Conservation (phyloP, 2,113 vertebrate species). For the Chlamydotis undulata region DNA sequence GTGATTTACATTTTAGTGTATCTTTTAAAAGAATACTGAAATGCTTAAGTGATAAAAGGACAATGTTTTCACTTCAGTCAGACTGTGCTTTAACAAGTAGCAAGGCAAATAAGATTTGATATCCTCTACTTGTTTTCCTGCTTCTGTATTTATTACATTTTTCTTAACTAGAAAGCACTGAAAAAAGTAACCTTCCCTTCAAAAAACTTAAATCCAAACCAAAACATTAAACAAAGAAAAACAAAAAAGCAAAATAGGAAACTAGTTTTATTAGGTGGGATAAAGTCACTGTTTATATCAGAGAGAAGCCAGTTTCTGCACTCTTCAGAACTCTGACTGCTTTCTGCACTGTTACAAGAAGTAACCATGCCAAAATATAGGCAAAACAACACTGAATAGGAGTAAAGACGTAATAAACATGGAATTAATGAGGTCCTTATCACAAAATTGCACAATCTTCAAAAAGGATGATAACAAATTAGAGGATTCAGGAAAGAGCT, state of each 20-base stretch:
- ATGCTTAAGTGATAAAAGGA: neutral
- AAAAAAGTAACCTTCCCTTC: neutral
- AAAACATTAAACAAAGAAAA: neutral
- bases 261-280: rapidly evolving
- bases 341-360: neutral
- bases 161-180: neutral
- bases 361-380: neutral
- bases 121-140: neutral
- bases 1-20: neutral
- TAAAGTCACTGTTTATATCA: neutral
- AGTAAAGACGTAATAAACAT: neutral
- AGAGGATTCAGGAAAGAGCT: neutral
- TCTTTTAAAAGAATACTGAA: neutral
- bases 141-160: neutral
- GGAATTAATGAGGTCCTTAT: neutral
- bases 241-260: neutral
- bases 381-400: neutral
- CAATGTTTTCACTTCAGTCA: neutral
- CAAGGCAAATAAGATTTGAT: neutral
- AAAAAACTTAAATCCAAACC: neutral
- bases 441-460: neutral
- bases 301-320: neutral
- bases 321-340: neutral
- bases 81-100: neutral
- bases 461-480: neutral